Percentiles rank a stretch among this genome's conserved stretches.
phyloP scores from a whole-genome alignment of 2,888 invertebrate species.

The Terebella lapidaria region DNA sequence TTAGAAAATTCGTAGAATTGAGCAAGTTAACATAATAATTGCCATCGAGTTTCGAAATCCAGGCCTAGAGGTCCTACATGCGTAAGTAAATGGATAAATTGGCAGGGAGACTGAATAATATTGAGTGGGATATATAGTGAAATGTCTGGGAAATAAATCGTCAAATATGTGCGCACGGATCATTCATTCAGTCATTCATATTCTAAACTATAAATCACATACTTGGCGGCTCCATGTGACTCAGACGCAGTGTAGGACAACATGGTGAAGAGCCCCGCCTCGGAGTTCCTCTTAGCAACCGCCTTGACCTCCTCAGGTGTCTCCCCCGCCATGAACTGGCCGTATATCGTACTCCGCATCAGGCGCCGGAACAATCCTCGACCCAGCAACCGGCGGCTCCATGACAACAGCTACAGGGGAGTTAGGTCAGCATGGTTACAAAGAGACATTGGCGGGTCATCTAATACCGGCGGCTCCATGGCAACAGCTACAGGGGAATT shows the following conservation, averaged over 20 bases:
- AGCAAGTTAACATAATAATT: no score
- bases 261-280: conserved; percentile 19
- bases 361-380: conserved; percentile 32
- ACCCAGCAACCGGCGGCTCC: conserved; percentile 35
- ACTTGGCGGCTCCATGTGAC: no score
- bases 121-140: no score
- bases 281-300: conserved; percentile 3
- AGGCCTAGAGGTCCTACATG: no score
- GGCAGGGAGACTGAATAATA: no score
- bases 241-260: conserved; percentile 26
- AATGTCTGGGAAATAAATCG: no score
- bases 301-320: conserved; percentile 33
- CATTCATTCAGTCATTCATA: no score
- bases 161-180: no score
- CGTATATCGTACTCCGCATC: conserved; percentile 52
- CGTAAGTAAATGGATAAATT: no score
- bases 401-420: conserved; percentile 33
- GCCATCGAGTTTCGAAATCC: no score
- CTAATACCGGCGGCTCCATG: not conserved
- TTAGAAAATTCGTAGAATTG: no score
- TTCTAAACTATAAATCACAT: no score
- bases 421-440: not conserved
- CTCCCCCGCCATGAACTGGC: conserved; percentile 57
- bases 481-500: not conserved
- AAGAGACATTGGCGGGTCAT: not conserved